Evolutionary conservation across 2,888 invertebrate genomes (phyloP).

Genomic region (Morpho helenor): DNA sequence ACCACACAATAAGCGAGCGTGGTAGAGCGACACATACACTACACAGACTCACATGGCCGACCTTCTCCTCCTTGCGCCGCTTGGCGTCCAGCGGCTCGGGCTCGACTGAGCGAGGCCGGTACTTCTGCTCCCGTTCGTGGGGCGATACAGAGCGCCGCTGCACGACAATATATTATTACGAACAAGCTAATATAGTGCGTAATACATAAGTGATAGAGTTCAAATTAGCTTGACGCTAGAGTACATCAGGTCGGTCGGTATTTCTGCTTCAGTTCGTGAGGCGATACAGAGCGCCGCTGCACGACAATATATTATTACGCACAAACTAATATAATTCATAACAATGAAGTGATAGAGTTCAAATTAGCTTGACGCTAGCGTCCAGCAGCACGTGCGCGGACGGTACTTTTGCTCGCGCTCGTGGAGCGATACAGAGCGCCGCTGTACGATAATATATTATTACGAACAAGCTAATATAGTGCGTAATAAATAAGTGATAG

Average conservation of each 20-base stretch:
- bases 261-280: conserved; percentile 87
- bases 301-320: too few species aligned
- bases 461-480: too few species aligned
- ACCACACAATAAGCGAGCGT: conserved; percentile 13
- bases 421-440: conserved; percentile 90
- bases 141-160: conserved; percentile 91
- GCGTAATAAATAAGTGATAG: too few species aligned
- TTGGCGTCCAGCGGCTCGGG: conserved; percentile 85
- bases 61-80: conserved; percentile 91
- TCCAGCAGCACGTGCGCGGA: conserved; percentile 85
- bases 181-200: too few species aligned
- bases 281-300: conserved; percentile 90
- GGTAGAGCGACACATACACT: conserved; percentile 61
- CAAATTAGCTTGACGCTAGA: conserved; percentile 32
- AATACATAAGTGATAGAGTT: too few species aligned
- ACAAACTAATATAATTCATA: too few species aligned
- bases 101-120: conserved; percentile 89
- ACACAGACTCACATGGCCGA: conserved; percentile 87
- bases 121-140: conserved; percentile 87
- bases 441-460: conserved; percentile 55
- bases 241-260: conserved; percentile 86
- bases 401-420: conserved; percentile 89
- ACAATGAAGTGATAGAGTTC: too few species aligned
- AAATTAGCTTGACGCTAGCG: conserved; percentile 43
- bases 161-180: not conserved